These are phyloP conservation scores for Mnemiopsis leidyi DNA, from an alignment of 37 sponge, comb jelly and placozoan genomes.

Conservation along the genomic window DNA sequence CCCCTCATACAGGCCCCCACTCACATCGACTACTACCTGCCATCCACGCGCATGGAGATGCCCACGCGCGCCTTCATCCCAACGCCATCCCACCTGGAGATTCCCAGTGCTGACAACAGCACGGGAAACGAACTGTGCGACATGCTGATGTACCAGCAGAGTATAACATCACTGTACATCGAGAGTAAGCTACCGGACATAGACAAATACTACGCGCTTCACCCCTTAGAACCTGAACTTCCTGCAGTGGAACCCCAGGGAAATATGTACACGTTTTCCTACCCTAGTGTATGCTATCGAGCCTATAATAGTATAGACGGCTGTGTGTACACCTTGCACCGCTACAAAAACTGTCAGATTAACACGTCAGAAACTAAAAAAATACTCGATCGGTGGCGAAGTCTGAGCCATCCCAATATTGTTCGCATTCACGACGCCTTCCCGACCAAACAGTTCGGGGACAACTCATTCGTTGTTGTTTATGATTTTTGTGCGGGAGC, in stretches of 20 bases:
- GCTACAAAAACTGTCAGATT: conserved; percentile 72
- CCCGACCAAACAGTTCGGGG: conserved; percentile 86
- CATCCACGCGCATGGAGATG: conserved; percentile 57
- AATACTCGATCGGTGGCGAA: conserved; percentile 75
- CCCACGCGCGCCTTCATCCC: conserved; percentile 51
- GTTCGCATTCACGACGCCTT: conserved; percentile 80
- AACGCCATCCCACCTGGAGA: background rate
- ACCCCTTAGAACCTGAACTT: conserved; percentile 70
- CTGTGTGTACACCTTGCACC: conserved; percentile 59
- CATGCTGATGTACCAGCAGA: background rate
- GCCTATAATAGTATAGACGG: conserved; percentile 27
- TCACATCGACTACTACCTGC: conserved; percentile 42
- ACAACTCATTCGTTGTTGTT: conserved; percentile 81
- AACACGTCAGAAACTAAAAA: conserved; percentile 70
- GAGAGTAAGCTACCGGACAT: conserved; percentile 70
- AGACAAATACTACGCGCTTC: conserved; percentile 77
- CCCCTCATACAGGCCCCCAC: background rate
- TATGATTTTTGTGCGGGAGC: conserved; percentile 84
- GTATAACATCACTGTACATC: background rate
- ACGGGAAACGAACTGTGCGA: background rate
- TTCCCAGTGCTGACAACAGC: background rate
- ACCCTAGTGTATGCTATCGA: conserved; percentile 49
- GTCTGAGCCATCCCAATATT: conserved; percentile 72
- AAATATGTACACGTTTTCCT: conserved; percentile 41
- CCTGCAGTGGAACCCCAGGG: background rate